phyloP scores from a whole-genome alignment of 2,113 vertebrate species.

The Microcebus lehilahytsara region DNA sequence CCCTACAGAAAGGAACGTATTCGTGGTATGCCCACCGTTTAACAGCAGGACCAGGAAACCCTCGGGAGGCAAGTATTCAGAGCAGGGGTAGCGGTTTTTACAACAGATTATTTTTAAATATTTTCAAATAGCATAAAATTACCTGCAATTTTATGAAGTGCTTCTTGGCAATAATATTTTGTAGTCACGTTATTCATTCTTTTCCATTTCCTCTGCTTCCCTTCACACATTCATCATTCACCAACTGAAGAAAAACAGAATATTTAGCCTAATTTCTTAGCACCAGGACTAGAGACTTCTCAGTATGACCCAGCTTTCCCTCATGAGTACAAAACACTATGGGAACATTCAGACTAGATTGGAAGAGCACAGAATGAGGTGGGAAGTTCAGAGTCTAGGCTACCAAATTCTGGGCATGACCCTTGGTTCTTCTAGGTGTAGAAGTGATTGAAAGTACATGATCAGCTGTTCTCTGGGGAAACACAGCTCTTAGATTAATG shows the following conservation, averaged over 20 bases:
- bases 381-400: too few species aligned
- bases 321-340: not conserved
- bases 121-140: not conserved
- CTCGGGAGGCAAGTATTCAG: not conserved
- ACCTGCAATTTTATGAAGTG: not conserved
- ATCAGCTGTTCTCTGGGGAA: not conserved
- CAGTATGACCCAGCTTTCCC: not conserved
- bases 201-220: not conserved
- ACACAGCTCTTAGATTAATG: not conserved
- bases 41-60: not conserved
- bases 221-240: not conserved
- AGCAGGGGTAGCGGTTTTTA: not conserved
- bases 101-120: not conserved
- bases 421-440: not conserved
- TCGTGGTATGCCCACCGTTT: not conserved
- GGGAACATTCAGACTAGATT: not conserved
- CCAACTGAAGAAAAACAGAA: not conserved
- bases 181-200: not conserved
- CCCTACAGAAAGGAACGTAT: not conserved
- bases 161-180: not conserved
- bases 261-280: not conserved
- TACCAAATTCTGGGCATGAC: rapidly evolving
- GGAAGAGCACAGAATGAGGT: not conserved
- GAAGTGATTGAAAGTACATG: not conserved
- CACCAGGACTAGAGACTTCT: not conserved